Conservation (phyloP, 1,140 invertebrate genomes). For the Wiebesia pumilae region DNA sequence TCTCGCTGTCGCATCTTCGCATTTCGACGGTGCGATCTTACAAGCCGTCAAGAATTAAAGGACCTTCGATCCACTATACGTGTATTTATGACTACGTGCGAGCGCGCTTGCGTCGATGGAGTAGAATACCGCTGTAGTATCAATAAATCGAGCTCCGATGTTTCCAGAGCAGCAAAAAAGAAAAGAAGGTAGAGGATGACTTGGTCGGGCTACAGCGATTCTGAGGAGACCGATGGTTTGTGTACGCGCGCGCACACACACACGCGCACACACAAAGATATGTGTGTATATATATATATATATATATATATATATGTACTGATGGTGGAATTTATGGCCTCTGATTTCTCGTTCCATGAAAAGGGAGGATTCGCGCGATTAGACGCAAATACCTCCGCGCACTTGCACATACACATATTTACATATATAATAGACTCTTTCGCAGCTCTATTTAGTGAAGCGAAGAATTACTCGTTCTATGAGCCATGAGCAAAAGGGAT, state of each 20-base stretch:
- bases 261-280: no score
- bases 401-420: neutral
- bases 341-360: conserved; percentile 59
- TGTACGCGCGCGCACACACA: neutral
- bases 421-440: neutral
- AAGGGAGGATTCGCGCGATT: neutral
- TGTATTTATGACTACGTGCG: neutral
- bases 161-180: neutral
- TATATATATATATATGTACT: neutral
- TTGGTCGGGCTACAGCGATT: neutral
- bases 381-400: neutral
- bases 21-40: neutral
- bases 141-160: conserved; percentile 6
- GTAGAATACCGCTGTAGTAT: neutral
- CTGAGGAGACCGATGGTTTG: neutral
- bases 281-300: no score
- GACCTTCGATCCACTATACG: neutral
- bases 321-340: conserved; percentile 63
- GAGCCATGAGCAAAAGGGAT: neutral
- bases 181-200: neutral
- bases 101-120: neutral
- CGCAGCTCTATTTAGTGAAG: neutral
- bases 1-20: neutral
- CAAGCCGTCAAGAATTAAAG: neutral
- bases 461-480: neutral